A percentile compares a stretch with the other conserved stretches of the same genome.
phyloP scores from a whole-genome alignment of 2,888 invertebrate species.

The Lypha dubia region DNA sequence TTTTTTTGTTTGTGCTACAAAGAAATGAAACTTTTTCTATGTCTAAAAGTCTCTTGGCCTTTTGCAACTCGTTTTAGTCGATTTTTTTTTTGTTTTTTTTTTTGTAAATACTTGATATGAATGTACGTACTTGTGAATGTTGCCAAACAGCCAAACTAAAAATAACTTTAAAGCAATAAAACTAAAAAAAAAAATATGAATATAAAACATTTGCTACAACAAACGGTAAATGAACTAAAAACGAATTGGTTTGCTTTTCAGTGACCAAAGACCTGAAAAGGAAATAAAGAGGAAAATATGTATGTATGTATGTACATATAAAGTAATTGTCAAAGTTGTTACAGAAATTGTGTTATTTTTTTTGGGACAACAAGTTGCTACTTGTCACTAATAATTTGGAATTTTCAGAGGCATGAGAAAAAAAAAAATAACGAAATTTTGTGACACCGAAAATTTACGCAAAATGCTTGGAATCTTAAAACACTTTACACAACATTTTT shows the following conservation, averaged over 20 bases:
- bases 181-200: slow-evolving; percentile 18
- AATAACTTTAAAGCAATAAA: slow-evolving; percentile 45
- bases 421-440: not conserved
- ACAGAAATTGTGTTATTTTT: not conserved
- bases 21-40: slow-evolving; percentile 35
- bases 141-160: slow-evolving; percentile 55
- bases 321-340: not conserved
- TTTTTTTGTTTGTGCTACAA: slow-evolving; percentile 11
- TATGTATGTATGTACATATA: no score
- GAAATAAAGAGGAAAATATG: not conserved
- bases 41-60: slow-evolving; percentile 58
- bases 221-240: slow-evolving; percentile 8
- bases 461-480: not conserved
- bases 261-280: not conserved
- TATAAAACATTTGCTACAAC: not conserved
- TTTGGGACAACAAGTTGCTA: not conserved
- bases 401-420: not conserved
- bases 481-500: no score
- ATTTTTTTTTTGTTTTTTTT: slow-evolving; percentile 33
- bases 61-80: slow-evolving; percentile 56
- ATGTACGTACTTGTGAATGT: not conserved
- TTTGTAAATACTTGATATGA: not conserved
- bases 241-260: not conserved
- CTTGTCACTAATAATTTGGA: not conserved
- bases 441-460: not conserved